Evolutionary conservation across 1,140 invertebrate species (phyloP).

Genomic region (Goniozus legneri): DNA sequence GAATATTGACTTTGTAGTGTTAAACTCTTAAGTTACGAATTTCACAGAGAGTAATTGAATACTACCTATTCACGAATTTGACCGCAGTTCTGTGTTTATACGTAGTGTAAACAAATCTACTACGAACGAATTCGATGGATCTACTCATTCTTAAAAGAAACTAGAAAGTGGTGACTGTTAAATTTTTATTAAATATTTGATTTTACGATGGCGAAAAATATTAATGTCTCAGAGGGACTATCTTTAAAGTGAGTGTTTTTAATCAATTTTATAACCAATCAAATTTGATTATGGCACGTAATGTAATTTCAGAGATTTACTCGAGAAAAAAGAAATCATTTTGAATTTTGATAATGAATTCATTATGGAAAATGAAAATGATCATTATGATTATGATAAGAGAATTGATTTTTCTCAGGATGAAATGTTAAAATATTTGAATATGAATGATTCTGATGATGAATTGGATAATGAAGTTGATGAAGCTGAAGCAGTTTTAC

Average conservation of each 20-base stretch:
- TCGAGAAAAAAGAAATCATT: slow-evolving; percentile 17
- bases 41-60: too few relatives aligned
- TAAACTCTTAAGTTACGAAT: too few relatives aligned
- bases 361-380: slow-evolving; percentile 11
- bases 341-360: slow-evolving; percentile 18
- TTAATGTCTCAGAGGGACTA: slow-evolving; percentile 1
- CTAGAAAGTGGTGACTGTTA: too few relatives aligned
- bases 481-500: neutral
- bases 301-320: slow-evolving; percentile 29
- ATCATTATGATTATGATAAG: slow-evolving; percentile 6
- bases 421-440: slow-evolving; percentile 28
- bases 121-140: too few relatives aligned
- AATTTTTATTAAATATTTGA: too few relatives aligned
- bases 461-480: slow-evolving; percentile 10
- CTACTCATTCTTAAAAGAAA: too few relatives aligned
- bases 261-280: too few relatives aligned
- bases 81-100: too few relatives aligned
- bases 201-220: slow-evolving; percentile 16
- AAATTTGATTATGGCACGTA: too few relatives aligned
- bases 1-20: too few relatives aligned
- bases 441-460: slow-evolving; percentile 26
- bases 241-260: slow-evolving; percentile 10
- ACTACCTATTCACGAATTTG: too few relatives aligned
- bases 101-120: too few relatives aligned
- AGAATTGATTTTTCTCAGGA: slow-evolving; percentile 7